Conservation (phyloP, 64 coral and sea anemone species). For the Porites australiensis region DNA sequence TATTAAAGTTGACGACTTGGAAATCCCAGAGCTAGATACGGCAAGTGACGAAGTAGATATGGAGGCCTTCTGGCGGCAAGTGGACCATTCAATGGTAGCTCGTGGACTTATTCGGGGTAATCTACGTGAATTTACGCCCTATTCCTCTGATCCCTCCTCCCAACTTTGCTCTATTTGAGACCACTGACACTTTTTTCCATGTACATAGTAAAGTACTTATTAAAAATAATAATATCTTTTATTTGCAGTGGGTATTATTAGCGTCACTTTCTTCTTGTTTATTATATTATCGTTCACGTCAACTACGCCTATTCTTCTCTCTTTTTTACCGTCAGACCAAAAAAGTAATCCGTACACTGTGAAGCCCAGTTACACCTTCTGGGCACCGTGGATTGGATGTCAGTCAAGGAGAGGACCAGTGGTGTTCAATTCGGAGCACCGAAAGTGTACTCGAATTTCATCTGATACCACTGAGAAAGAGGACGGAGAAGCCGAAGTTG, state of each 20-base stretch:
- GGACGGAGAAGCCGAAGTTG: not conserved
- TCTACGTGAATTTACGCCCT: too few relatives aligned
- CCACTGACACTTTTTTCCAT: too few relatives aligned
- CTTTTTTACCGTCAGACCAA: not conserved
- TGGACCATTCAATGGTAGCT: not conserved
- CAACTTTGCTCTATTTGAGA: too few relatives aligned
- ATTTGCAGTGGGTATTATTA: too few relatives aligned
- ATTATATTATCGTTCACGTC: too few relatives aligned
- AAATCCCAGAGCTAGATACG: not conserved
- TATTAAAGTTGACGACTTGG: not conserved
- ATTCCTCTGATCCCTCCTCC: too few relatives aligned
- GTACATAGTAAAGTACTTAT: too few relatives aligned
- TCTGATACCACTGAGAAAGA: not conserved
- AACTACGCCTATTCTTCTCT: too few relatives aligned
- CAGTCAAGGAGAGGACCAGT: not conserved
- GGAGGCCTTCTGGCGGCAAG: not conserved
- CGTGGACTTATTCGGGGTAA: not conserved
- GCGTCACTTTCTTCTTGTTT: too few relatives aligned
- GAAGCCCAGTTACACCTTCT: not conserved
- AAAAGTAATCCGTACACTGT: not conserved
- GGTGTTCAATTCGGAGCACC: not conserved
- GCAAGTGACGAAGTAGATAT: not conserved
- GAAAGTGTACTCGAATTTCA: not conserved
- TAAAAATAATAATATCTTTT: too few relatives aligned
- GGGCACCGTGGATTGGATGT: slow-evolving; percentile 8